A percentile compares a stretch with the other conserved stretches of the same genome.
Conservation (phyloP, 2,888 invertebrate genomes). For the Tanaodytes sp. region DNA sequence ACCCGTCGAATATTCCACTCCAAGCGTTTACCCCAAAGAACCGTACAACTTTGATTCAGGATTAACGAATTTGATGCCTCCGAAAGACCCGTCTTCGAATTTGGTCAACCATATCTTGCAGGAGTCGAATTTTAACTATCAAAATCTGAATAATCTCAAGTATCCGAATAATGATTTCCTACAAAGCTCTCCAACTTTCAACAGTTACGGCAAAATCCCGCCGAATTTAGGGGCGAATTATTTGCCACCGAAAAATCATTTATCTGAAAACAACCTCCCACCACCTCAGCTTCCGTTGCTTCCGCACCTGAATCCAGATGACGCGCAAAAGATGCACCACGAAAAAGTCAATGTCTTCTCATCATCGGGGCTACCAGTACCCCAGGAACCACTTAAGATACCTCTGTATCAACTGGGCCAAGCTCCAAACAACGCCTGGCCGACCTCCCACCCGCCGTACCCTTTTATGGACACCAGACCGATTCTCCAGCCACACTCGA, state of each 20-base stretch:
- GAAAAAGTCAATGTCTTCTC: slow-evolving; percentile 28
- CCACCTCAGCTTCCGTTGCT: slow-evolving; percentile 43
- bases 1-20: slow-evolving; percentile 22
- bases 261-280: slow-evolving; percentile 30
- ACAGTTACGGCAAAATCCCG: slow-evolving; percentile 38
- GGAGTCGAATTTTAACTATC: slow-evolving; percentile 40
- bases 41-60: slow-evolving; percentile 14
- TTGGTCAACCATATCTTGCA: slow-evolving; percentile 45
- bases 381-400: slow-evolving; percentile 47
- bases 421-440: slow-evolving; percentile 21
- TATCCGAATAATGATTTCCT: slow-evolving; percentile 24
- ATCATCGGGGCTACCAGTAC: slow-evolving; percentile 19
- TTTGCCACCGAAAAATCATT: slow-evolving; percentile 15
- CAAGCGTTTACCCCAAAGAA: slow-evolving; percentile 20
- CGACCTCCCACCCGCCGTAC: slow-evolving; percentile 11
- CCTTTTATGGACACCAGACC: slow-evolving; percentile 35
- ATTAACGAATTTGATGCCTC: slow-evolving; percentile 5
- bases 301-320: slow-evolving; percentile 46
- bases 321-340: slow-evolving; percentile 32
- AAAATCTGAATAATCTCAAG: slow-evolving; percentile 28
- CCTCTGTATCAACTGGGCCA: slow-evolving; percentile 42
- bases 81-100: slow-evolving; percentile 36
- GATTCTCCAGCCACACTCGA: slow-evolving; percentile 1
- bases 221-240: slow-evolving; percentile 10
- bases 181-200: slow-evolving; percentile 28